Evolutionary conservation across 2,888 invertebrate species (phyloP).

Genomic region (Ceriagrion tenellum): DNA sequence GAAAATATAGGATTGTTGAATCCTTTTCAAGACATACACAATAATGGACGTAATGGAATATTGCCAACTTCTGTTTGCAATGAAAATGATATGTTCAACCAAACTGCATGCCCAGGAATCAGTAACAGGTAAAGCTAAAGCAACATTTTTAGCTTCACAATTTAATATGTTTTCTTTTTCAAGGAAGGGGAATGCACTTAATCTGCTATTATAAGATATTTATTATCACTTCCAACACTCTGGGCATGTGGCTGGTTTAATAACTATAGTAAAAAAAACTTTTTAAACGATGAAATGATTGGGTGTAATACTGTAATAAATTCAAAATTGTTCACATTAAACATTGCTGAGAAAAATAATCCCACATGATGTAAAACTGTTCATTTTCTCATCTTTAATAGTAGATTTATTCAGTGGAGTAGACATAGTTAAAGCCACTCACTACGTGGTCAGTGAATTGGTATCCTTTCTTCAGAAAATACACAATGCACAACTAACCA

Average conservation of each 20-base stretch:
- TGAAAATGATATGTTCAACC: constrained; percentile 9
- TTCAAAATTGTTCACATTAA: background rate
- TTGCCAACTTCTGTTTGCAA: background rate
- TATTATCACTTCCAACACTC: background rate
- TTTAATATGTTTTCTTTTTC: background rate
- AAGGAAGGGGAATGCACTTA: background rate
- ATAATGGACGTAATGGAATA: background rate
- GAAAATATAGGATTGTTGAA: background rate
- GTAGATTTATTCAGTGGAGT: too few species aligned
- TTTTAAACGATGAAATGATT: constrained; percentile 17
- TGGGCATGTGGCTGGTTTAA: constrained; percentile 6
- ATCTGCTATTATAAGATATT: background rate
- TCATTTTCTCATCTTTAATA: background rate
- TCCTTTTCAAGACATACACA: background rate
- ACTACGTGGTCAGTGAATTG: too few species aligned
- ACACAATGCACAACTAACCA: too few species aligned
- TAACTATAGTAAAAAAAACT: background rate
- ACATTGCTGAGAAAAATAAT: background rate
- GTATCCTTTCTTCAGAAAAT: too few species aligned
- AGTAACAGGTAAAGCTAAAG: background rate
- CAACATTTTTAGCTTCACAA: background rate
- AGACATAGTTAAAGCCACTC: too few species aligned
- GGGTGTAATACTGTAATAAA: constrained; percentile 10
- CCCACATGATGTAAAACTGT: background rate
- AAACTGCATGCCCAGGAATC: background rate